Conservation (phyloP, 1,140 invertebrate species). For the Yoshiicerus persimilis region DNA sequence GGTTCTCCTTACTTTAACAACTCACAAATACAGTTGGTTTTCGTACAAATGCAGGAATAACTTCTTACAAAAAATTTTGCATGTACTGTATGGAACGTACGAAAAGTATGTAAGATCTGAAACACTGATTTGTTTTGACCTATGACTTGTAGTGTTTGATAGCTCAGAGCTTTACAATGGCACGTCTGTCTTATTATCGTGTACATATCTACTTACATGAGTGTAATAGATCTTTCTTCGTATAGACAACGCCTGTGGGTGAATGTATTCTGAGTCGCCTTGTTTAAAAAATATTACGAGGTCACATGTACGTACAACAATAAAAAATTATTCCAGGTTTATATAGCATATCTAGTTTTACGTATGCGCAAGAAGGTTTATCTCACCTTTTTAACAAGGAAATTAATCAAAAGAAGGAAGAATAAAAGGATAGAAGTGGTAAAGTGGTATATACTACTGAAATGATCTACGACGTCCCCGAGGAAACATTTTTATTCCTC, state of each 20-base stretch:
- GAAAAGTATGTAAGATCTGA: neutral
- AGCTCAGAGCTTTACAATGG: neutral
- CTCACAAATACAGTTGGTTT: no score
- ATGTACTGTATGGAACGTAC: no score
- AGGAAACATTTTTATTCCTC: constrained; percentile 18
- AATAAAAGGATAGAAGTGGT: neutral
- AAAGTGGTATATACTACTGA: neutral
- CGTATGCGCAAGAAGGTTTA: neutral
- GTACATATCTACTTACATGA: neutral
- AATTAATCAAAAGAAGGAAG: neutral
- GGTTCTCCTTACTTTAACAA: no score
- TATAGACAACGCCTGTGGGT: neutral
- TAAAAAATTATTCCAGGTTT: neutral
- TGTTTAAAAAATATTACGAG: neutral
- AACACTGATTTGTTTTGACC: neutral
- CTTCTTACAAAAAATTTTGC: no score
- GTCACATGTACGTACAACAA: neutral
- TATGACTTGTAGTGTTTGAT: neutral
- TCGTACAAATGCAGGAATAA: no score
- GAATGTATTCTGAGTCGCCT: neutral
- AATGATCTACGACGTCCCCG: constrained; percentile 6
- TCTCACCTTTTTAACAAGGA: neutral
- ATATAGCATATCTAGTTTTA: neutral
- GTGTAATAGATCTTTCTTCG: neutral
- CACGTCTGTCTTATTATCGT: neutral